Base-by-base conservation (phyloP, 2,797 vertebrate species). In the Cyclopterus lumpus region DNA sequence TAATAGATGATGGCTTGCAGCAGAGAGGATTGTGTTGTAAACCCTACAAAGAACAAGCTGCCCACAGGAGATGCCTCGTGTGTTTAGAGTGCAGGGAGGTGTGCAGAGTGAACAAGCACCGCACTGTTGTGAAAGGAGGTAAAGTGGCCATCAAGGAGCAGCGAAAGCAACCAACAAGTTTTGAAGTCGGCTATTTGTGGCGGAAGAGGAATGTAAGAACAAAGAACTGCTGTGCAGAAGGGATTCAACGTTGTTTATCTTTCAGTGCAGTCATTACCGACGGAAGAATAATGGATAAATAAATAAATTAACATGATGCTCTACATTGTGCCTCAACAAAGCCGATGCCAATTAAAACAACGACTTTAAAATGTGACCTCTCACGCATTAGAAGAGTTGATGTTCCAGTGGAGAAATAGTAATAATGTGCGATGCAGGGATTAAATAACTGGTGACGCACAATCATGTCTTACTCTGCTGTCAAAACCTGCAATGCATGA, bases 21-120 rank as follows among this genome's bases (percentile, higher is more conserved):
- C 38, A 57, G 24, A 59, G 55, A 67, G 53, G 40, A 48, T 30
- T 54, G 67, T 49, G 38, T 76, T 72, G 46, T 54, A 58, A 71
- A 76, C 48, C 65, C 46, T 66, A 6, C 49, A 18, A 65, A 62
- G 54, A 67, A 71, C 62, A 51, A 67, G 77, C 69, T 71, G 42
- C 57, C 57, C 67, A 38, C 46, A 68, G 53, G 62, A 81, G 58
- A 28, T 2, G 2, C 44, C 22, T 69, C 81, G 4, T 85, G 77
- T 80, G 78, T 80, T 83, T 58, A 7, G 67, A 76, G 70, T 40
- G 70, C 73, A 75, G 54, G 71, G 83, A 79, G 65, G 65, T 69
- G 75, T 70, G 70, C 66, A 69, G 16, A 73, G 79, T 61, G 77
- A 87, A 87, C 80, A 81, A 82, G 46, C 24, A 1, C 54, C 4